phyloP scores from a whole-genome alignment of 2,113 vertebrate species.

The Balaeniceps rex region DNA sequence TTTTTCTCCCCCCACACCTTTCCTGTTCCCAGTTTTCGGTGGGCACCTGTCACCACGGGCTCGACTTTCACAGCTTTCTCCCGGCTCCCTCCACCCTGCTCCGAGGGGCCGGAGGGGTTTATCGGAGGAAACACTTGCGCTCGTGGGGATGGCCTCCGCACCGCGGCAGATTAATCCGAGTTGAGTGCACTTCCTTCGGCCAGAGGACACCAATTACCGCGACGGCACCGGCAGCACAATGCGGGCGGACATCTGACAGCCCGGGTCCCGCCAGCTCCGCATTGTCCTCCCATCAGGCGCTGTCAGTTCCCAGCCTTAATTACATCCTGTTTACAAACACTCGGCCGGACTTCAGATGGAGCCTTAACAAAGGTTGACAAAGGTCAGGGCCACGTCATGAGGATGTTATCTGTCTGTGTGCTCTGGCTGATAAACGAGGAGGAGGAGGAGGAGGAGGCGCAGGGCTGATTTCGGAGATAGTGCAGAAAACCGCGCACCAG shows the following conservation, averaged over 20 bases:
- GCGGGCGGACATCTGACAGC: conserved; percentile 92
- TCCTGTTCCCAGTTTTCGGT: conserved; percentile 87
- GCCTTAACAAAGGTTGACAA: conserved; percentile 84
- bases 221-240: conserved; percentile 93
- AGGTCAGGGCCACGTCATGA: conserved; percentile 87
- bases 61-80: conserved; percentile 67
- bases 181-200: conserved; percentile 97
- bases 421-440: conserved; percentile 74
- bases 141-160: conserved; percentile 92
- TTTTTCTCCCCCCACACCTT: conserved; percentile 69
- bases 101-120: conserved; percentile 74
- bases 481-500: not conserved
- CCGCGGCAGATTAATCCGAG: conserved; percentile 96
- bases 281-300: conserved; percentile 90
- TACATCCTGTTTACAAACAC: conserved; percentile 99
- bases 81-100: conserved; percentile 33
- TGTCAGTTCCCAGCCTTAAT: conserved; percentile 93
- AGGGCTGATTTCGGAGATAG: conserved; percentile 66
- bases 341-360: conserved; percentile 86
- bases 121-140: conserved; percentile 99
- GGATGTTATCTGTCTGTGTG: conserved; percentile 86
- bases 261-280: conserved; percentile 81
- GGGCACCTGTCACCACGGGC: conserved; percentile 88
- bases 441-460: conserved; percentile 38
- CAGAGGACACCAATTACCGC: conserved; percentile 97